Percentiles rank a stretch among this genome's conserved stretches.
phyloP scores from a whole-genome alignment of 2,797 vertebrate genomes.

The Acrossocheilus fasciatus region DNA sequence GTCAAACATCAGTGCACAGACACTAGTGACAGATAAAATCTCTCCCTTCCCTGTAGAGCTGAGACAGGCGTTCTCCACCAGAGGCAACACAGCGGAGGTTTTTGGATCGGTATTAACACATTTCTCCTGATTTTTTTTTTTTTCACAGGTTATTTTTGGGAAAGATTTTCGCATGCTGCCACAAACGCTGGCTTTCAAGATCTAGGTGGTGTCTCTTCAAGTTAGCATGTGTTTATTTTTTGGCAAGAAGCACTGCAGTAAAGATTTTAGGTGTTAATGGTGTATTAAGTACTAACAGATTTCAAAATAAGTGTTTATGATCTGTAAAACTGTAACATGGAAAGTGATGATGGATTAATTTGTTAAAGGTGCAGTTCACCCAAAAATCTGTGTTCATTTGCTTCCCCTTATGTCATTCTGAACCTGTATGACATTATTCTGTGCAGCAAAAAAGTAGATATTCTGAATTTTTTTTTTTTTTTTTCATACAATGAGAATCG shows the following conservation, averaged over 20 bases:
- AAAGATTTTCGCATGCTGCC: conserved; percentile 6
- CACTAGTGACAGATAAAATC: conserved; percentile 41
- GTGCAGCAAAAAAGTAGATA: background rate
- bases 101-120: background rate
- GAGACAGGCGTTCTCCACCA: conserved; percentile 16
- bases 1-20: conserved; percentile 35
- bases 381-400: background rate
- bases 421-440: background rate
- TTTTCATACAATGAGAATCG: background rate
- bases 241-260: background rate
- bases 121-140: conserved; percentile 2
- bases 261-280: conserved; percentile 1
- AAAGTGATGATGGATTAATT: background rate
- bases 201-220: background rate
- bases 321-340: background rate
- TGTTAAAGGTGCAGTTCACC: background rate
- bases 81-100: conserved; percentile 8
- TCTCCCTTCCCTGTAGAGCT: conserved; percentile 19
- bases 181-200: conserved; percentile 17
- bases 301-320: background rate
- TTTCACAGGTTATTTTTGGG: conserved; percentile 7
- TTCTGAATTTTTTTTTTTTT: background rate
- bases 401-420: background rate
- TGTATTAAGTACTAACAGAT: background rate
- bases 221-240: conserved; percentile 2